Base-by-base conservation (phyloP, 1,140 invertebrate species). In the Portunus trituberculatus region DNA sequence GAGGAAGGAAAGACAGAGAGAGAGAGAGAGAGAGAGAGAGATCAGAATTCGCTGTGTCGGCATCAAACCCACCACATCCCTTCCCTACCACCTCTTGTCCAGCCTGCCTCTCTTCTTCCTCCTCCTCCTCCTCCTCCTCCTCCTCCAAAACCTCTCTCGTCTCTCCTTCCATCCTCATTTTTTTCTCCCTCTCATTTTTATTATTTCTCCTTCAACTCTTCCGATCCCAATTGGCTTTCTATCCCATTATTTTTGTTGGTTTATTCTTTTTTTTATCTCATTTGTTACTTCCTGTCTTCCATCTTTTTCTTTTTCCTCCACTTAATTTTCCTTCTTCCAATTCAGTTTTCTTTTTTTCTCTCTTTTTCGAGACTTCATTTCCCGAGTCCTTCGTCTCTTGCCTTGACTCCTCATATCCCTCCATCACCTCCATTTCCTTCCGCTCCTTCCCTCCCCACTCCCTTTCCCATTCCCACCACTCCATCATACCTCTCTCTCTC, bases 401-500 rank as follows among this genome's bases (percentile, higher is more conserved):
- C 20, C 20, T 25, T 76, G 67, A 76, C 67, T 76, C 67, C n/a
- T 76, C 67, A 76, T 76, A 76, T 76, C n/a, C 67, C 67, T 76
- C 67, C 67, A n/a, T 76, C 67, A 76, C 67, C 67, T 25, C 67
- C 67, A 76, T 46, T 88, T 88, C 45, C 67, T 76, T 76, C 67
- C 67, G 20, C 8, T 76, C 67, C 67, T 8, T 76, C 67, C 67
- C 67, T 76, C 67, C 59, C 14, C 48, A 6, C 14, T 7, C 48
- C 48, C 48, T 14, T 14, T 14, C 14, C 52, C 20, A 12, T 59
- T 20, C 20, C 52, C 20, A 12, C 20, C 52, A 16, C 52, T 59
- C 39, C 8, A 8, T 45, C 32, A 14, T 31, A 48, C 48, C 45
- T 91, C 89, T 91, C 89, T 91, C 89, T 91, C 89, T 91, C 89